A percentile compares a stretch with the other conserved stretches of the same genome.
Evolutionary conservation across 2,113 vertebrate genomes (phyloP).

Genomic region (Haplochromis burtoni): DNA sequence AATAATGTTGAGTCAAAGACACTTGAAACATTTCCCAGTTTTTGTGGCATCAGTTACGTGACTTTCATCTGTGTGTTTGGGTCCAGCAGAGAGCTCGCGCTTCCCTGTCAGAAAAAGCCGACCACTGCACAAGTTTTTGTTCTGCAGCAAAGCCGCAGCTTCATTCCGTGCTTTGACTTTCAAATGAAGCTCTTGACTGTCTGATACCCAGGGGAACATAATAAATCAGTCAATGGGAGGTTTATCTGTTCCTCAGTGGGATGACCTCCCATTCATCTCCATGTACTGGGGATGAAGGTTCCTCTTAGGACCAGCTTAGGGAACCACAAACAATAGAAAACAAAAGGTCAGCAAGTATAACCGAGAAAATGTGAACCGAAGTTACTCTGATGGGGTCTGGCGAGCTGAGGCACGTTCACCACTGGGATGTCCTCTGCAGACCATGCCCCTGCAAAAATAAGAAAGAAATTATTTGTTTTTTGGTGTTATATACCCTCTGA

Average conservation of each 20-base stretch:
- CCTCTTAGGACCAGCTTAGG: slow-evolving; percentile 31
- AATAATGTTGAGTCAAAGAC: background rate
- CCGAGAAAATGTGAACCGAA: background rate
- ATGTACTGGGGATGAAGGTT: background rate
- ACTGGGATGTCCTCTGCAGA: slow-evolving; percentile 16
- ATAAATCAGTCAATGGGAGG: background rate
- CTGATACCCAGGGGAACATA: background rate
- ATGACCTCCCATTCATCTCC: background rate
- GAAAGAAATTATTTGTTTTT: fast-evolving
- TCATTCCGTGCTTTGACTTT: background rate
- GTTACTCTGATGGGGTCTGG: background rate
- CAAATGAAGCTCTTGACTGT: background rate
- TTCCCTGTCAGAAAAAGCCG: background rate
- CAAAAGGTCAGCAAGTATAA: background rate
- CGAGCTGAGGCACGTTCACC: background rate
- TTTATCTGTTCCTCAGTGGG: background rate
- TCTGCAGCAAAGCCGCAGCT: slow-evolving; percentile 1
- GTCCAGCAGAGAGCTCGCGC: background rate
- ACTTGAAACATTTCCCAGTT: background rate
- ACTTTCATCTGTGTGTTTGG: background rate
- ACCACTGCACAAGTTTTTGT: slow-evolving; percentile 33
- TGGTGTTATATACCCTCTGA: background rate
- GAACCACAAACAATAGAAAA: background rate
- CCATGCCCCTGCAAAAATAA: slow-evolving; percentile 24
- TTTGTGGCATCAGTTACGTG: background rate